Evolutionary conservation across 2,113 vertebrate genomes (phyloP), one percentile per base, ranked within the genome.

Genomic region (Mobula birostris): DNA sequence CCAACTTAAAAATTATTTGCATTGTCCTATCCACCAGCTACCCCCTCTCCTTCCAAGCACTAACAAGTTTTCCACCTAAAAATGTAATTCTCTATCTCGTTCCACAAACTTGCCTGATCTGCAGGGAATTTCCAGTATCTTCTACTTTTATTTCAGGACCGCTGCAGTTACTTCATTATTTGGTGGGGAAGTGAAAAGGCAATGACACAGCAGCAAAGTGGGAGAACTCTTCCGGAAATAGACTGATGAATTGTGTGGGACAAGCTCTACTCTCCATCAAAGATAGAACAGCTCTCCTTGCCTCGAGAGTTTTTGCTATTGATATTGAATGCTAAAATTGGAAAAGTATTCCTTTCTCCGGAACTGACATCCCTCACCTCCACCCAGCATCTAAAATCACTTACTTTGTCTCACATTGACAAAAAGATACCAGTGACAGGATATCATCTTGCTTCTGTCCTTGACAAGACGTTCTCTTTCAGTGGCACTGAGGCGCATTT

Each of bases 241-340:
- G 61, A 66, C 19, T 32, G 85, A 21, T 90, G 15, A 32, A 32
- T 5, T 17, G 61, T 66, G 15, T 32, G 8, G 85, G 40, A 63
- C 58, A 85, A 66, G 29, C n/a, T 88, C n/a, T 66, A 32, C 27
- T 32, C 85, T 7, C 29, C 85, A 66, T 32, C 85, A 15, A 32
- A 88, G 7, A 66, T 88, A 29, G 66, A 7, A 27, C 85, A n/a
- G 58, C 24, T 63, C 4, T 63, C n/a, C 6, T 66, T 88, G 85
- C 36, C 29, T 61, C n/a, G 12, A 92, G 66, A 92, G 68, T 27
- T 36, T 21, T 92, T 92, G 68, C 63, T 48, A 40, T 48, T 92
- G 32, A 91, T 27, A 72, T 14, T 40, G 63, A 72, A 92, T 92
- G 90, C 90, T 92, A 92, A 92, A 92, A 92, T 66, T 88, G 90